Conservation (phyloP, 2,113 vertebrate species). For the Zapus hudsonius region DNA sequence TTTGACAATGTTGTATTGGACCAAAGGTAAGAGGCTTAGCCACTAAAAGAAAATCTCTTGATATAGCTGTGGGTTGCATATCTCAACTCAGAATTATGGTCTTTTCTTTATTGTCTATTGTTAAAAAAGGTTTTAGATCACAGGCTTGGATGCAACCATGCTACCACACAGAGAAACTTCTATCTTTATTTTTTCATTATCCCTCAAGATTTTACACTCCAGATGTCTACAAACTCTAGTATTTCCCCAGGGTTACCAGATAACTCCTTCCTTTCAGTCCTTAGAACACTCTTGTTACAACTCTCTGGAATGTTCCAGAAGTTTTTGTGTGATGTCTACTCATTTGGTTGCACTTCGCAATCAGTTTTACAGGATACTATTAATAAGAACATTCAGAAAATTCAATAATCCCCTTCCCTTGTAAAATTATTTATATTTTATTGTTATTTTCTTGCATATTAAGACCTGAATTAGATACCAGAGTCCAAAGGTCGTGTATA, state of each 20-base stretch:
- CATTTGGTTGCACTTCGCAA: neutral
- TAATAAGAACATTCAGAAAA: neutral
- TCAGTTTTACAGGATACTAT: neutral
- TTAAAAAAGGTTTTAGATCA: constrained; percentile 48
- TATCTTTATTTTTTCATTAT: neutral
- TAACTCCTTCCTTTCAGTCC: neutral
- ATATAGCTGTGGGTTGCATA: constrained; percentile 58
- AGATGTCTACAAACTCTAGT: neutral
- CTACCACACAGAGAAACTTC: neutral
- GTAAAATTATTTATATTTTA: neutral
- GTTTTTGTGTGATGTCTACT: neutral
- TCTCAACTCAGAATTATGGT: constrained; percentile 44
- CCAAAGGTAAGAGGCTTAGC: constrained; percentile 47
- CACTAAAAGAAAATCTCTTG: constrained; percentile 68
- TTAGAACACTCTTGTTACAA: neutral
- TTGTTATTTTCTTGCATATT: neutral
- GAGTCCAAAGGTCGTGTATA: neutral
- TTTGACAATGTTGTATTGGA: constrained; percentile 65
- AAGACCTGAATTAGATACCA: neutral
- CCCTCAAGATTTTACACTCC: neutral
- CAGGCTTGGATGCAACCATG: neutral
- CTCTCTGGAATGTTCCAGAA: neutral
- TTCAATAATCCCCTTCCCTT: neutral
- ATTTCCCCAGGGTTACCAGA: neutral
- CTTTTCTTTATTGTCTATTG: constrained; percentile 49